A percentile compares a stretch with the other conserved stretches of the same genome.
phyloP scores from a whole-genome alignment of 2,888 invertebrate genomes.

The Metopia argyrocephala region DNA sequence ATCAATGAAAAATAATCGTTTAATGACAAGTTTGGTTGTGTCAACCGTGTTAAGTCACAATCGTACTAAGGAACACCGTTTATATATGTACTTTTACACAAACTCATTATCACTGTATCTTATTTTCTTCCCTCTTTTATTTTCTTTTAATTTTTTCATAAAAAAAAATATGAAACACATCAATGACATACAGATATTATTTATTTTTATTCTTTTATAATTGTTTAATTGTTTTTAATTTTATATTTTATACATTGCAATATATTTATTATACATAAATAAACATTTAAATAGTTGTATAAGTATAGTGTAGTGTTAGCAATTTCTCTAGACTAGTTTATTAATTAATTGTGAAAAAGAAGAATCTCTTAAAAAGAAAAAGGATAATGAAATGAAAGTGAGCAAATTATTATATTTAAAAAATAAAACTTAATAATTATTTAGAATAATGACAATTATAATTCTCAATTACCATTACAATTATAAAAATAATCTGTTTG shows the following conservation, averaged over 20 bases:
- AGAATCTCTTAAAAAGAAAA: neutral
- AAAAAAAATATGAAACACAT: too few relatives aligned
- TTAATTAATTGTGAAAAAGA: neutral
- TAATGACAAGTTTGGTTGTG: too few relatives aligned
- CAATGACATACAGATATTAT: neutral
- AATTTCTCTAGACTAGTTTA: slow-evolving; percentile 47
- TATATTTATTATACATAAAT: too few relatives aligned
- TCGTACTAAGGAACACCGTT: too few relatives aligned
- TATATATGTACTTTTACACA: too few relatives aligned
- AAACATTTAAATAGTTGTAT: slow-evolving; percentile 52
- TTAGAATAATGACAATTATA: slow-evolving; percentile 41
- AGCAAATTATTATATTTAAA: slow-evolving; percentile 25
- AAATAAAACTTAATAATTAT: slow-evolving; percentile 30
- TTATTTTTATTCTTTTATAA: neutral
- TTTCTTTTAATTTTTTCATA: too few relatives aligned
- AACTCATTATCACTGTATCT: too few relatives aligned
- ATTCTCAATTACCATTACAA: slow-evolving; percentile 48
- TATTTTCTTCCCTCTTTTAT: too few relatives aligned
- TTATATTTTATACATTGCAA: neutral
- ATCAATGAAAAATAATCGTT: too few relatives aligned
- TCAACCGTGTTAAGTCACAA: too few relatives aligned
- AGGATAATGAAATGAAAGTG: neutral
- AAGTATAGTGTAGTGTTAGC: slow-evolving; percentile 11
- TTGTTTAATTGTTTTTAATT: slow-evolving; percentile 12
- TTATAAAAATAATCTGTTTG: slow-evolving; percentile 50